Evolutionary conservation across 1,140 invertebrate genomes (phyloP), one percentile per base, ranked within the genome.

Genomic region (Penaeus chinensis): DNA sequence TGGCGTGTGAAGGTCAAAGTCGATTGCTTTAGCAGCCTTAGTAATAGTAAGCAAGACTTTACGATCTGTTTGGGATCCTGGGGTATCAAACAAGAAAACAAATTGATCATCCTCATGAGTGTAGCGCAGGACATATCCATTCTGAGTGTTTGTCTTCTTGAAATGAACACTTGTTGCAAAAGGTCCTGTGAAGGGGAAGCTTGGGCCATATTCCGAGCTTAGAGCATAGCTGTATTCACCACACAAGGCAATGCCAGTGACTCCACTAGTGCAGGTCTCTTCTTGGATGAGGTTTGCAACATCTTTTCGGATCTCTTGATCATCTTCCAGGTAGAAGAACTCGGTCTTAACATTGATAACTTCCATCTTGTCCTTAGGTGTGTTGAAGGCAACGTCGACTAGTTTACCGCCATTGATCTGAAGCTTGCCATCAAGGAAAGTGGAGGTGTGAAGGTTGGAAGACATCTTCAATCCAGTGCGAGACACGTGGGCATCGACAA

Each of bases 291-390:
- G 27, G 18, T 61, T 76, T 74, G 78, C 63, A 66, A 32, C 42
- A 18, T 80, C 76, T n/a, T 54, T 71, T 54, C 60, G 37, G 13
- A 77, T 54, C 65, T 84, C 81, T 37, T 80, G 5, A 47, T 84
- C 78, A 61, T 81, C 81, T 71, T 84, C 74, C 32, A 84, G 19
- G 54, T 63, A 71, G 82, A 87, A 87, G 85, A 87, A 87, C 62
- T 87, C 76, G 61, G 74, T 84, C n/a, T 92, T 91, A n/a, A 91
- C 84, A 85, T 92, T 94, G 8, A 98, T 91, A 1, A 98, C 91
- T 91, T 98, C 95, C 88, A 97, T 95, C 90, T 96, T 96, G 66
- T 96, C 94, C 66, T 96, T 93, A 0, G 97, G 97, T 0, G 97
- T 91, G 16, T 95, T 95, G 22, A 97, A 91, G 90, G 95, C 94